Conservation (phyloP, 2,888 invertebrate genomes). For the Alloscopus bannaensis region DNA sequence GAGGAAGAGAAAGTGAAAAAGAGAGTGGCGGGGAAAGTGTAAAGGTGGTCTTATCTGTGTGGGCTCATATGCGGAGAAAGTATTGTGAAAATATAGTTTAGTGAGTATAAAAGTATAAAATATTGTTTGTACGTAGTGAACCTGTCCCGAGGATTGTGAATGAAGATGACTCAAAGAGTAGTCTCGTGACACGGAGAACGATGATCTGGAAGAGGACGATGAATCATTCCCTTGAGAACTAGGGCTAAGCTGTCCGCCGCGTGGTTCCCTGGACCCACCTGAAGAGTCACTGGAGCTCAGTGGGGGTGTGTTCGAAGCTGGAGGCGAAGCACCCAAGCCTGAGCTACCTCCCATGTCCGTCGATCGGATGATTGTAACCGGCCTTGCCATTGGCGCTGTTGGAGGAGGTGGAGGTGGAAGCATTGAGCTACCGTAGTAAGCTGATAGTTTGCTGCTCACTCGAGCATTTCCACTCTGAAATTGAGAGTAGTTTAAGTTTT, state of each 20-base stretch:
- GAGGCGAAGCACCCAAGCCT: conserved; percentile 76
- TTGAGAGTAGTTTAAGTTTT: too few relatives aligned
- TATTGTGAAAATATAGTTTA: conserved; percentile 10
- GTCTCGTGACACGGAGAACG: conserved; percentile 79
- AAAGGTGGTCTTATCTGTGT: too few relatives aligned
- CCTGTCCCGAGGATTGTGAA: conserved; percentile 88
- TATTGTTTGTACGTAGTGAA: conserved; percentile 74
- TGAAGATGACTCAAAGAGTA: conserved; percentile 96
- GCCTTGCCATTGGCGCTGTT: conserved; percentile 94
- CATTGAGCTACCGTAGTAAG: conserved; percentile 94
- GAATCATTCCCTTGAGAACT: conserved; percentile 72
- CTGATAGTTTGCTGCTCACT: conserved; percentile 79
- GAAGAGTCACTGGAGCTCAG: conserved; percentile 75
- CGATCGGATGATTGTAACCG: conserved; percentile 95
- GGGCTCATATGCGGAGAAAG: too few relatives aligned
- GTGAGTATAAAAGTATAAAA: conserved; percentile 18
- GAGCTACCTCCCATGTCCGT: conserved; percentile 78
- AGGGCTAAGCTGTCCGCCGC: conserved; percentile 72
- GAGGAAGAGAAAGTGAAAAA: conserved; percentile 5
- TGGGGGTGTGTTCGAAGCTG: conserved; percentile 80
- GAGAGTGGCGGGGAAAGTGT: too few relatives aligned
- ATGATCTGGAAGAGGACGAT: conserved; percentile 72
- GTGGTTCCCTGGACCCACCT: conserved; percentile 75
- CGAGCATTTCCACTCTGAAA: conserved; percentile 70
- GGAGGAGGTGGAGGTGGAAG: conserved; percentile 95